Conservation (phyloP, 2,113 vertebrate species). For the Ciconia stormi region DNA sequence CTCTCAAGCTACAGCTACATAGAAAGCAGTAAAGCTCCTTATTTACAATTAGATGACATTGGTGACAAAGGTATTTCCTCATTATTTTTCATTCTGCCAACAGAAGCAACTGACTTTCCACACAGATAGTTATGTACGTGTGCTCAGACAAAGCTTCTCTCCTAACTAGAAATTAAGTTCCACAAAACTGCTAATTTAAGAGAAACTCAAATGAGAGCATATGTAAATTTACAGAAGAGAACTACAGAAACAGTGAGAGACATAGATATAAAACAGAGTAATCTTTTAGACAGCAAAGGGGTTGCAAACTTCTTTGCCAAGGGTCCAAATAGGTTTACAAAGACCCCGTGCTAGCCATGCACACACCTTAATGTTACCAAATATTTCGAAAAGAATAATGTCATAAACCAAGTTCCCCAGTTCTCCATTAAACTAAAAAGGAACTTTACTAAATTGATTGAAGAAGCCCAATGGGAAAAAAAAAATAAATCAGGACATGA, state of each 20-base stretch:
- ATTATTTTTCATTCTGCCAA: neutral
- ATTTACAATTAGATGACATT: neutral
- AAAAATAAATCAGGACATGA: neutral
- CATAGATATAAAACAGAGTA: neutral
- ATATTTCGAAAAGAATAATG: neutral
- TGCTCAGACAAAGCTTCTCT: neutral
- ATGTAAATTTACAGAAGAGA: neutral
- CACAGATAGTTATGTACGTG: neutral
- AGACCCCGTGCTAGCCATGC: neutral
- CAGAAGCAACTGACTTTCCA: neutral
- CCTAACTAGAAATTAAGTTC: neutral
- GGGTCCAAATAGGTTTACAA: neutral
- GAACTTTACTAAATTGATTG: neutral
- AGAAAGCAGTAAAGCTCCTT: neutral
- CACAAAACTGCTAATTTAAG: neutral
- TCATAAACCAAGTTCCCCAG: neutral
- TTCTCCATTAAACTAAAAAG: neutral
- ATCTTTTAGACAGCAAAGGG: neutral
- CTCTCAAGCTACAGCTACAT: conserved; percentile 10
- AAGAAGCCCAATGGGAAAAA: neutral
- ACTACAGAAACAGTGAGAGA: neutral
- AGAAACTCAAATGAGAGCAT: neutral
- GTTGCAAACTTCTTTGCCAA: neutral
- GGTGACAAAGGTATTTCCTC: conserved; percentile 12
- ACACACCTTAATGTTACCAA: neutral